Percentiles rank a stretch among this genome's conserved stretches.
phyloP scores from a whole-genome alignment of 2,113 vertebrate genomes.

The Indicator indicator region DNA sequence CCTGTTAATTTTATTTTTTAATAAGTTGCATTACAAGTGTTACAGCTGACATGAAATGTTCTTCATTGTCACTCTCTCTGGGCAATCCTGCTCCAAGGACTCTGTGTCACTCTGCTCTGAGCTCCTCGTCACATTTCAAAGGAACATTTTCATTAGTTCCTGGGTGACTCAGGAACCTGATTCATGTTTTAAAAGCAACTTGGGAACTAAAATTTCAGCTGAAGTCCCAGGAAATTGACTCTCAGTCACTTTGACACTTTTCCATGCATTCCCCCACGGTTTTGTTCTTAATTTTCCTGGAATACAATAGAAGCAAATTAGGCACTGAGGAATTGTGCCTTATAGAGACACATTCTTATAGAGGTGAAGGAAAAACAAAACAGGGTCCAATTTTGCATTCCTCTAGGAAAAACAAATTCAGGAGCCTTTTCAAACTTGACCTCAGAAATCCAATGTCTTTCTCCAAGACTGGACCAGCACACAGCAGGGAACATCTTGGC shows the following conservation, averaged over 20 bases:
- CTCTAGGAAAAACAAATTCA: background rate
- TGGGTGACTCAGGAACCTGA: conserved; percentile 43
- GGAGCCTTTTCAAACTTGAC: background rate
- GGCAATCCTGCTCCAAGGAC: conserved; percentile 14
- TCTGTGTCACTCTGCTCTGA: conserved; percentile 1
- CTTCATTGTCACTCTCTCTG: background rate
- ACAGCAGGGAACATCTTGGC: background rate
- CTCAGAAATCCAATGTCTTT: background rate
- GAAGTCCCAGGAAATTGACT: conserved; percentile 56
- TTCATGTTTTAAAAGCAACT: conserved; percentile 8
- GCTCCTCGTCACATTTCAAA: background rate
- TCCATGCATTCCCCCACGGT: background rate
- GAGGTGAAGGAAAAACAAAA: conserved; percentile 12
- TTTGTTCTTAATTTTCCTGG: conserved; percentile 62
- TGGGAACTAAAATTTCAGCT: conserved; percentile 40
- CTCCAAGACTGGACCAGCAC: background rate
- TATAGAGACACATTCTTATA: background rate
- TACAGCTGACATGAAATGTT: background rate
- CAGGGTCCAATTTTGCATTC: background rate
- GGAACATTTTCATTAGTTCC: conserved; percentile 47
- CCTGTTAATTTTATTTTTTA: background rate
- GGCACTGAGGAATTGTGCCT: conserved; percentile 49
- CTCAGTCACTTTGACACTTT: conserved; percentile 50
- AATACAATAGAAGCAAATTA: conserved; percentile 61
- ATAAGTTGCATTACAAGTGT: conserved; percentile 1